A percentile compares a stretch with the other conserved stretches of the same genome.
phyloP scores from a whole-genome alignment of 2,888 invertebrate species.

The Euplagia quadripunctaria region DNA sequence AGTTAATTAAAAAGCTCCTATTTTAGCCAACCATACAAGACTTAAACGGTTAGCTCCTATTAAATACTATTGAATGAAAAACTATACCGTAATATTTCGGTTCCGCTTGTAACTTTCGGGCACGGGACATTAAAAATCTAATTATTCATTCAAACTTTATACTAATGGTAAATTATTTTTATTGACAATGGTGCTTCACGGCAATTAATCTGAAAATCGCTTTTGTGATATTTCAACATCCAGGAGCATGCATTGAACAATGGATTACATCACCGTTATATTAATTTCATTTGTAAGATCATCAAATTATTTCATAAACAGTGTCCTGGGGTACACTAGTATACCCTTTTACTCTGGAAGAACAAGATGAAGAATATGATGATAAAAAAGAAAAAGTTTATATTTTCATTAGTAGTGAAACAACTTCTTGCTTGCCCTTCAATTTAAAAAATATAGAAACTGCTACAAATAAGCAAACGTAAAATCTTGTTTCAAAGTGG shows the following conservation, averaged over 20 bases:
- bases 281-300: slow-evolving; percentile 32
- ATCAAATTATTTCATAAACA: not conserved
- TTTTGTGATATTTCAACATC: slow-evolving; percentile 3
- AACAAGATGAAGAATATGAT: not conserved
- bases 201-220: slow-evolving; percentile 27
- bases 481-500: too few species aligned
- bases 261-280: slow-evolving; percentile 31
- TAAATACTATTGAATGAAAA: not conserved
- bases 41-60: too few species aligned
- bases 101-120: not conserved
- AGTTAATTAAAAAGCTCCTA: too few species aligned
- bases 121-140: slow-evolving; percentile 13
- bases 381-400: not conserved
- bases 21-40: too few species aligned
- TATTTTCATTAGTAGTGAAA: not conserved
- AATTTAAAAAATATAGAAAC: too few species aligned
- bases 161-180: slow-evolving; percentile 5
- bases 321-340: not conserved
- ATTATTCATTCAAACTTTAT: slow-evolving; percentile 6
- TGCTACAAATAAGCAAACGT: too few species aligned
- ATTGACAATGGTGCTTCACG: slow-evolving; percentile 36
- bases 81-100: not conserved
- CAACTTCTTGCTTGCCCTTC: too few species aligned
- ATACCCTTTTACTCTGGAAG: not conserved
- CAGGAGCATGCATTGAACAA: slow-evolving; percentile 28